These are phyloP conservation scores for Scomberomorus guttatus DNA, from an alignment of 2,797 vertebrate species.

Conservation along the genomic window DNA sequence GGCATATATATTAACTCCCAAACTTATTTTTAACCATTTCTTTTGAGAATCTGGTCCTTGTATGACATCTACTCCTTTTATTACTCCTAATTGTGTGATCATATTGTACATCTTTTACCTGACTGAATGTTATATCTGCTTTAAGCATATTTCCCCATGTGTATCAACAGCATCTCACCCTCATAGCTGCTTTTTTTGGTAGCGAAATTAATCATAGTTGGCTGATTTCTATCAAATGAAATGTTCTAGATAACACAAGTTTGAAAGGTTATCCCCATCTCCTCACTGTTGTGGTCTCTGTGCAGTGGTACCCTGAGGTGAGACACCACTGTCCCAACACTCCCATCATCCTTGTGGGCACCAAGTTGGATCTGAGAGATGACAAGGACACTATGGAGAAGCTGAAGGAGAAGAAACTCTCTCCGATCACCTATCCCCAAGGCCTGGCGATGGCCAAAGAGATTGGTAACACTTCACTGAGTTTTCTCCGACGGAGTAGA, in stretches of 20 bases:
- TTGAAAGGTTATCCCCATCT: not conserved
- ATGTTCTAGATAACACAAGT: not conserved
- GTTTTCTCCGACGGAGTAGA: not conserved
- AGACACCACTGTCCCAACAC: constrained; percentile 98
- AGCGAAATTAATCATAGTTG: not conserved
- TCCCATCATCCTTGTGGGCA: constrained; percentile 97
- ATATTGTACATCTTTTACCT: not conserved
- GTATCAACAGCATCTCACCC: not conserved
- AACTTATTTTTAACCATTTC: not conserved
- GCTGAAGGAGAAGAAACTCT: constrained; percentile 97
- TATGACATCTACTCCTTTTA: not conserved
- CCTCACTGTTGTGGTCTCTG: constrained; percentile 9
- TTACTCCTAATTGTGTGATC: too few species aligned
- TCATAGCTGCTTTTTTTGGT: not conserved
- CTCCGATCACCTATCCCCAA: constrained; percentile 96
- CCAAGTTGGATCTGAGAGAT: constrained; percentile 96
- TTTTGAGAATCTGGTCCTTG: constrained; percentile 1
- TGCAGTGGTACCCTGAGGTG: constrained; percentile 97
- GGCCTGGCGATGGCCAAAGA: constrained; percentile 98
- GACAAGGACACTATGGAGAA: constrained; percentile 98
- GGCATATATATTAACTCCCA: not conserved
- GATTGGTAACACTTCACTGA: constrained; percentile 86
- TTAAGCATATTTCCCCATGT: not conserved
- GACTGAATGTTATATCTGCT: too few species aligned
- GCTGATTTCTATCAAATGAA: too few species aligned